Base-by-base conservation (phyloP, 1,140 invertebrate species). In the Calosoma granatense region DNA sequence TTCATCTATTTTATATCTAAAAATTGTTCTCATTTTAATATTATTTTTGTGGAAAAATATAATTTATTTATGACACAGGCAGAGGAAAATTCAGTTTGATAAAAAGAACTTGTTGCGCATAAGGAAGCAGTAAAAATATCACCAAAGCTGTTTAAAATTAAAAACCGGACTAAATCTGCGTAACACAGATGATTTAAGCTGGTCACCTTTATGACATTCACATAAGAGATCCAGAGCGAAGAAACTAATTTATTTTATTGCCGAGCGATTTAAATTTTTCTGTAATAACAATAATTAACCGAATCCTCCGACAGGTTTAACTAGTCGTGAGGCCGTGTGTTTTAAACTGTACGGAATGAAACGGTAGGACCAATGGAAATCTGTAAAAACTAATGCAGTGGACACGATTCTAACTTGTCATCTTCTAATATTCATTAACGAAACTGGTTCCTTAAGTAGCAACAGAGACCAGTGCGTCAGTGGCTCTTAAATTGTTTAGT, bases 221-320 rank as follows among this genome's bases (percentile, higher is more conserved):
- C 17, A 47, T 12, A 47, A 36, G 26, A 6, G n/a, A 36, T 12
- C 15, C 41, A 47, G 41, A 11, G 3, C 41, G 41, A 47, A 47
- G 9, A 47, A 47, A 47, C 17, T 47, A 47, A 47, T 47, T 47
- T 47, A 47, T 47, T 47, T 47, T 47, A 47, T 17, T 47, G 41
- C 17, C 17, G 15, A 11, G 17, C 15, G 15, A 47, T 47, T 47
- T 47, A 17, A 47, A 47, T 47, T 47, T 47, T 47, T 47, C 17
- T 3, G 41, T 47, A 47, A 47, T 47, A 47, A 47, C 41, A 47
- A 47, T 47, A 47, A 47, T 47, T 47, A 47, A 47, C 41, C 15
- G 15, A 47, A 47, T 47, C 41, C 17, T 17, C 41, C 15, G 41
- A 47, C 41, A 47, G 41, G 41, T 47, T 47, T 47, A 47, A 47